Conservation (phyloP, 2,113 vertebrate species). For the Paramormyrops kingsleyae region DNA sequence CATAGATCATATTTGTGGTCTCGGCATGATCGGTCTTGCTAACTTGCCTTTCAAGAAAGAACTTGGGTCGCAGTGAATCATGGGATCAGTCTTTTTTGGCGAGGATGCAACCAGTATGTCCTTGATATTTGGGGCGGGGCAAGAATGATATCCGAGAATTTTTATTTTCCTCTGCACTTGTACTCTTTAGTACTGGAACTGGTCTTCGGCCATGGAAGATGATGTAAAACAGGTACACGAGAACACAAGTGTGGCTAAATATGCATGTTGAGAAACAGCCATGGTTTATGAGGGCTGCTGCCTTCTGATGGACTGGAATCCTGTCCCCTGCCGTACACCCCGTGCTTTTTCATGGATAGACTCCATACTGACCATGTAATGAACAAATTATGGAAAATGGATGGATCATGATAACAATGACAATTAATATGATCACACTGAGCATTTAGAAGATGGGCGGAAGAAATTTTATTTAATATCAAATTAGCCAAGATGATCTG, state of each 20-base stretch:
- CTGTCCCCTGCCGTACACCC: background rate
- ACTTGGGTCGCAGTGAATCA: background rate
- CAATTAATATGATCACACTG: background rate
- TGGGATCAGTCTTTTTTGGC: background rate
- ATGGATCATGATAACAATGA: background rate
- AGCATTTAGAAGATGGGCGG: background rate
- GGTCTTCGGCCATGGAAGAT: background rate
- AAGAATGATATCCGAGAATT: background rate
- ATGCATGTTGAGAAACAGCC: background rate
- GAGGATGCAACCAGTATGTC: background rate
- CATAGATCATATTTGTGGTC: background rate
- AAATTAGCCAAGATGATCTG: background rate
- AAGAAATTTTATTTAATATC: background rate
- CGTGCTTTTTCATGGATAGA: background rate
- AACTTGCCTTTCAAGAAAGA: background rate
- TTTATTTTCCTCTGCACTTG: background rate
- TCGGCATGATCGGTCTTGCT: background rate
- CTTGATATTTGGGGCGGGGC: background rate
- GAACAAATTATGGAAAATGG: background rate
- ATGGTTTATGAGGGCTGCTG: background rate
- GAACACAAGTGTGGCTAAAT: background rate
- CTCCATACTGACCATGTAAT: background rate
- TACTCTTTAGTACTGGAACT: background rate
- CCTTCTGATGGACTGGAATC: background rate
- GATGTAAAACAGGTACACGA: background rate